Evolutionary conservation across 2,888 invertebrate species (phyloP).

Genomic region (Pristionchus entomophagus): DNA sequence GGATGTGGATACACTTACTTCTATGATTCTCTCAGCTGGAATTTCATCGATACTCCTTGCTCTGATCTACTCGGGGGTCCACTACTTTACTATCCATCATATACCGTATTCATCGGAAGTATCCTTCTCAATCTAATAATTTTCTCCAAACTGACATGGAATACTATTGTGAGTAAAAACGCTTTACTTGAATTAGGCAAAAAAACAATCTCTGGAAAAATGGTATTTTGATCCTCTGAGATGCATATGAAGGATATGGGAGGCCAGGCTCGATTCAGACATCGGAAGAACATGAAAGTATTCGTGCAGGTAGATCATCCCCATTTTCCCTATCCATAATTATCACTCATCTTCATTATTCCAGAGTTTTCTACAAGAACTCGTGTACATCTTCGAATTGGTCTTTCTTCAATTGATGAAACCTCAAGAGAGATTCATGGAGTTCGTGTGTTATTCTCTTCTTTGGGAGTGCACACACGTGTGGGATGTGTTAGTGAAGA

Average conservation of each 20-base stretch:
- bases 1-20: conserved; percentile 42
- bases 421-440: conserved; percentile 12
- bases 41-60: conserved; percentile 35
- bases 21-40: conserved; percentile 13
- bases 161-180: conserved; percentile 12
- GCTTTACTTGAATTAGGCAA: not conserved
- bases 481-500: conserved; percentile 19
- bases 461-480: conserved; percentile 43
- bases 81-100: conserved; percentile 14
- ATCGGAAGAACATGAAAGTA: conserved; percentile 25
- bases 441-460: conserved; percentile 5
- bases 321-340: not conserved
- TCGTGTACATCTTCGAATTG: conserved; percentile 38
- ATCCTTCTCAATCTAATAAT: conserved; percentile 32
- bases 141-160: conserved; percentile 4
- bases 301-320: conserved; percentile 21
- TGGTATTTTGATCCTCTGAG: not conserved
- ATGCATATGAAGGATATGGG: not conserved
- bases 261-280: conserved; percentile 6
- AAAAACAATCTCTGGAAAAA: too few relatives aligned
- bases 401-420: conserved; percentile 9
- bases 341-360: not conserved
- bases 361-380: conserved; percentile 45
- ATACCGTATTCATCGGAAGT: conserved; percentile 14
- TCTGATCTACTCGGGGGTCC: conserved; percentile 31